These are phyloP conservation scores for Pyxicephalus adspersus DNA, from an alignment of 2,113 vertebrate species.

Conservation along the genomic window DNA sequence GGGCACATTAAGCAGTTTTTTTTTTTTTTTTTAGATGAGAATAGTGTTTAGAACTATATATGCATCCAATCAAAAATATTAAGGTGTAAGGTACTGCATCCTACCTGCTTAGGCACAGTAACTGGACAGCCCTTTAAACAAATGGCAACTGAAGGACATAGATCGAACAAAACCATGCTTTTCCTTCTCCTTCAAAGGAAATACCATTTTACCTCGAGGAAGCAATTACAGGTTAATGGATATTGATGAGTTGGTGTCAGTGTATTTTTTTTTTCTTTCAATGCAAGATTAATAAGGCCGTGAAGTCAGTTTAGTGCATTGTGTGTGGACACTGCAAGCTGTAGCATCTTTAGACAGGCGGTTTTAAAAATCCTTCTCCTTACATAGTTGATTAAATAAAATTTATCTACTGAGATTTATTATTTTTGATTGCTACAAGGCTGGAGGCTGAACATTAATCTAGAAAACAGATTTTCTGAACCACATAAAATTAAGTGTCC, in stretches of 20 bases:
- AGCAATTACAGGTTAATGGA: slow-evolving; percentile 10
- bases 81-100: background rate
- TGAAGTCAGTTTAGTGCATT: background rate
- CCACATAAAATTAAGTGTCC: too few relatives aligned
- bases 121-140: background rate
- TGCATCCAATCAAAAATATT: background rate
- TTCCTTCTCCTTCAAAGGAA: background rate
- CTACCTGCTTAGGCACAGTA: background rate
- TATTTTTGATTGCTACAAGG: too few relatives aligned
- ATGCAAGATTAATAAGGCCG: background rate
- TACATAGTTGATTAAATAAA: too few relatives aligned
- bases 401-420: too few relatives aligned
- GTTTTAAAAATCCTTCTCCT: too few relatives aligned
- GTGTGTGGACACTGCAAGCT: too few relatives aligned
- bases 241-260: background rate
- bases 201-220: background rate
- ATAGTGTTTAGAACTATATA: background rate
- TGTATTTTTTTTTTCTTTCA: background rate
- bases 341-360: too few relatives aligned
- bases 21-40: slow-evolving; percentile 1
- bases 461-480: too few relatives aligned
- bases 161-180: background rate
- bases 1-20: too few relatives aligned
- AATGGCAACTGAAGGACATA: slow-evolving; percentile 9
- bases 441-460: too few relatives aligned